Conservation (phyloP, 2,888 invertebrate genomes). For the Macroteleia sp. region DNA sequence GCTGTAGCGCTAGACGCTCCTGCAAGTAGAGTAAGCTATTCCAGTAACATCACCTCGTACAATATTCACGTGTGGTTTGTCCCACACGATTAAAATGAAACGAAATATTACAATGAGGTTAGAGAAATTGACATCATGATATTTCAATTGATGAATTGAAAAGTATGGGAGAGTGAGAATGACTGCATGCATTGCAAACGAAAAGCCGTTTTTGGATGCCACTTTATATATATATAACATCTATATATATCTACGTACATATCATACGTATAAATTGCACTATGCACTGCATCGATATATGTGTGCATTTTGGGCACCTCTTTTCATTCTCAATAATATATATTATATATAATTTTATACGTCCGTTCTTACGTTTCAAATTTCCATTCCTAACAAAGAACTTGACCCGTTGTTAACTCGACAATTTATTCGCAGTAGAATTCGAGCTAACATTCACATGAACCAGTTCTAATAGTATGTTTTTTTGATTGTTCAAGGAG, state of each 20-base stretch:
- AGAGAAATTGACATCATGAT: constrained; percentile 26
- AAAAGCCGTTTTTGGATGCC: constrained; percentile 83
- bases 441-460: constrained; percentile 56
- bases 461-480: constrained; percentile 73
- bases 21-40: constrained; percentile 81
- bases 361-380: constrained; percentile 73
- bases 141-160: constrained; percentile 49
- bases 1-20: constrained; percentile 80
- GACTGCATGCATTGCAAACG: constrained; percentile 83
- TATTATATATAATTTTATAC: constrained; percentile 65
- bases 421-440: constrained; percentile 44
- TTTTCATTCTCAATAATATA: constrained; percentile 82
- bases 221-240: constrained; percentile 73
- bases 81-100: constrained; percentile 11
- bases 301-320: constrained; percentile 84
- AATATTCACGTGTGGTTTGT: constrained; percentile 24
- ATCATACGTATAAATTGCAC: constrained; percentile 83
- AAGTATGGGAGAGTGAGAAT: constrained; percentile 84
- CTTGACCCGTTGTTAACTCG: constrained; percentile 68
- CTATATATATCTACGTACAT: constrained; percentile 79
- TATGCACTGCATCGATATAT: constrained; percentile 84
- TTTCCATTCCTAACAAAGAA: constrained; percentile 73
- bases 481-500: constrained; percentile 79
- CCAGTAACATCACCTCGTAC: constrained; percentile 50
- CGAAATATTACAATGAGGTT: constrained; percentile 13